These are phyloP conservation scores for Holacanthus passer DNA, from an alignment of 2,113 vertebrate genomes.

Conservation along the genomic window DNA sequence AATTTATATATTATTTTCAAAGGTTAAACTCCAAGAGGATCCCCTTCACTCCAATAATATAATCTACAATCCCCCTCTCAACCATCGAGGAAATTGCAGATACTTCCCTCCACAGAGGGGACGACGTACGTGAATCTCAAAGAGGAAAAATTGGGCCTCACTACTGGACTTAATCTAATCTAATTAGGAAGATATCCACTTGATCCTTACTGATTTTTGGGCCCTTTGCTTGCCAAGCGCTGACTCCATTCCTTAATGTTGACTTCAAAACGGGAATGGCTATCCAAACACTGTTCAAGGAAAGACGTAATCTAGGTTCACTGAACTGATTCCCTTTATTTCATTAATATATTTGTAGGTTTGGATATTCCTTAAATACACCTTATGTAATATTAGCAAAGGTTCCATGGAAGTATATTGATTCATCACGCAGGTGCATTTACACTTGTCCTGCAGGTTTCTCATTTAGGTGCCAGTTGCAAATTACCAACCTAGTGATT, in stretches of 20 bases:
- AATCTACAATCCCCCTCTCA: conserved; percentile 8
- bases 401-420: background rate
- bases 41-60: background rate
- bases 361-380: conserved; percentile 6
- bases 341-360: background rate
- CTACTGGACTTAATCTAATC: conserved; percentile 56
- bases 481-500: background rate
- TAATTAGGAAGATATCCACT: conserved; percentile 57
- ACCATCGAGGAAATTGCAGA: conserved; percentile 32
- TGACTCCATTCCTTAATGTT: conserved; percentile 34
- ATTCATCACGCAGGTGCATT: background rate
- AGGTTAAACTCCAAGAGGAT: conserved; percentile 12
- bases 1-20: conserved; percentile 20
- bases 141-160: conserved; percentile 40
- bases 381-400: background rate
- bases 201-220: conserved; percentile 51
- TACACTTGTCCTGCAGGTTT: background rate
- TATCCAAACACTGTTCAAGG: conserved; percentile 14
- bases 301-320: background rate
- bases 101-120: conserved; percentile 26
- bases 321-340: conserved; percentile 4
- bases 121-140: conserved; percentile 28
- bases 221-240: conserved; percentile 35
- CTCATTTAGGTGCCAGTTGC: background rate
- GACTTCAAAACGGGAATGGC: conserved; percentile 30